Evolutionary conservation across 1,140 invertebrate species (phyloP).

Genomic region (Ceratosolen solmsi): DNA sequence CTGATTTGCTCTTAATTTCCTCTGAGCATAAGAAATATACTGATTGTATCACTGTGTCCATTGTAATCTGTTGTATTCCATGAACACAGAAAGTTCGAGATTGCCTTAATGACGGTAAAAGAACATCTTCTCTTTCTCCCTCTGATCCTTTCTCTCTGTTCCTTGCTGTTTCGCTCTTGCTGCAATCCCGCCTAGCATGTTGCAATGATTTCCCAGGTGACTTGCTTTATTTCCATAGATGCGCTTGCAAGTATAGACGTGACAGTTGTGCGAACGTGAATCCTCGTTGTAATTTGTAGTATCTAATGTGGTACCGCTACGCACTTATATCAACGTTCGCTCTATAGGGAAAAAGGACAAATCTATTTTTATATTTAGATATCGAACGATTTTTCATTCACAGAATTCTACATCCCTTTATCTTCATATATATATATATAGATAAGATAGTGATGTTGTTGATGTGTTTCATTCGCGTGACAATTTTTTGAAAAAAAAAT

Average conservation of each 20-base stretch:
- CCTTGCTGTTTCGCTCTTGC: not conserved
- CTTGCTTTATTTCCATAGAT: constrained; percentile 19
- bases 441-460: too few relatives aligned
- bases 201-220: constrained; percentile 41
- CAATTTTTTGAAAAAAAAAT: too few relatives aligned
- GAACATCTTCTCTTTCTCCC: not conserved
- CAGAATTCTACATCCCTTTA: not conserved
- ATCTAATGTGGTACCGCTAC: not conserved
- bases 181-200: not conserved
- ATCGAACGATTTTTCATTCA: not conserved
- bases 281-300: not conserved
- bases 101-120: constrained; percentile 42
- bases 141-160: too few relatives aligned
- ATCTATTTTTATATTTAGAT: not conserved
- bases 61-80: too few relatives aligned
- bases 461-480: too few relatives aligned
- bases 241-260: too few relatives aligned
- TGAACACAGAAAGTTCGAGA: too few relatives aligned
- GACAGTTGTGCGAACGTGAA: not conserved
- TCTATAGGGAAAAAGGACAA: not conserved
- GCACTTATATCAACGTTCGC: too few relatives aligned
- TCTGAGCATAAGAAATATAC: too few relatives aligned
- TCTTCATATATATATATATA: not conserved
- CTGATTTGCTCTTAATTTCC: too few relatives aligned
- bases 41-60: too few relatives aligned